These are phyloP conservation scores for Myotis vivesi DNA, from an alignment of 2,797 vertebrate genomes.

Conservation along the genomic window DNA sequence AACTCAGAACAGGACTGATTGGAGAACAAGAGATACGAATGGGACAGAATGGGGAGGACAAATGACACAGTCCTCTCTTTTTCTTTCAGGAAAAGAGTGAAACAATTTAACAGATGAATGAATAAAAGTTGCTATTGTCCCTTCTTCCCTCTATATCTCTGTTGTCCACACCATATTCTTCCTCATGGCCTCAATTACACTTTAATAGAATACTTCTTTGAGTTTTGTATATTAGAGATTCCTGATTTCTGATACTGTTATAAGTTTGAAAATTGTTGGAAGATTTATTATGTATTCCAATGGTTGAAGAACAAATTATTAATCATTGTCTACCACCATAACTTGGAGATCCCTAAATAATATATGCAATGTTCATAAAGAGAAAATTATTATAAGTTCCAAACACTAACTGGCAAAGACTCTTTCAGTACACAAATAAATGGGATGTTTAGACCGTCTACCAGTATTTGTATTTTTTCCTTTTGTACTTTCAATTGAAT, in stretches of 20 bases:
- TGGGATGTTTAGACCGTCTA: neutral
- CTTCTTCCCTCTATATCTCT: neutral
- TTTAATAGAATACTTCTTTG: neutral
- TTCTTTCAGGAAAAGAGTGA: neutral
- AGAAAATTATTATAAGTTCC: neutral
- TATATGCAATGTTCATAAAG: neutral
- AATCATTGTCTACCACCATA: neutral
- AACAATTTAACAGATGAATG: neutral
- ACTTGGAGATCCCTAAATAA: constrained; percentile 10
- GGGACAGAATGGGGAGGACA: neutral
- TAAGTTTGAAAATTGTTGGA: neutral
- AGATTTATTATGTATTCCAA: neutral
- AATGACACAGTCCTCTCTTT: neutral
- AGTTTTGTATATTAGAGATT: neutral
- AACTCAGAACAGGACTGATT: neutral
- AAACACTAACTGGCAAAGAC: constrained; percentile 13
- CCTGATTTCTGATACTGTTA: neutral
- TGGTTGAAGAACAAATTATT: neutral
- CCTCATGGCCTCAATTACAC: neutral
- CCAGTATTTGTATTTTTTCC: neutral
- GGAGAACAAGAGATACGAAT: neutral
- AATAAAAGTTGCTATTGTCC: neutral
- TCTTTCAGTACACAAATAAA: neutral
- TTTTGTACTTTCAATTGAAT: neutral
- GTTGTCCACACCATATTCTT: neutral